Evolutionary conservation across 1,140 invertebrate genomes (phyloP).

Genomic region (Bombus consobrinus): DNA sequence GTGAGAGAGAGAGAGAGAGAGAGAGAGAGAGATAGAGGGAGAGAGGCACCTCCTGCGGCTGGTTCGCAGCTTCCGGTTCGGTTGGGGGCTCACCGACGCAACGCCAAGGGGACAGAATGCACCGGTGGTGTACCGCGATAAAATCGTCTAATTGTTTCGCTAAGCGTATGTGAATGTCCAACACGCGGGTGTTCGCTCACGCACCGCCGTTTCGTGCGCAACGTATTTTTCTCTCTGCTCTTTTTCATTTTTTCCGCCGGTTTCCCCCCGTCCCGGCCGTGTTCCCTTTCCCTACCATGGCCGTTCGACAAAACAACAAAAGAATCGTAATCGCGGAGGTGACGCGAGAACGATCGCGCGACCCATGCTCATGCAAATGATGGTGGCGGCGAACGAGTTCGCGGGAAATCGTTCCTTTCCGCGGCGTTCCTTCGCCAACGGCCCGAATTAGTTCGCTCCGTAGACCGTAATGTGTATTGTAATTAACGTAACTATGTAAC

Average conservation of each 20-base stretch:
- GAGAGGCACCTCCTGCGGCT: conserved; percentile 35
- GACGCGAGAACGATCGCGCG: conserved; percentile 17
- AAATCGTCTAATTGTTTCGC: conserved; percentile 83
- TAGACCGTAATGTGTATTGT: conserved; percentile 62
- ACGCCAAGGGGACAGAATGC: conserved; percentile 75
- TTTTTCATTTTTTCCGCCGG: conserved; percentile 2
- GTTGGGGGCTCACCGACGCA: conserved; percentile 71
- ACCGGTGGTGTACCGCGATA: conserved; percentile 77
- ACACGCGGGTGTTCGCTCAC: conserved; percentile 52
- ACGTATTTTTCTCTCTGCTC: conserved; percentile 13
- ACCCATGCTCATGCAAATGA: background rate
- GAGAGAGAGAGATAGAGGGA: background rate
- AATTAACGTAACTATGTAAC: conserved; percentile 63
- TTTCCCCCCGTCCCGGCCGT: background rate
- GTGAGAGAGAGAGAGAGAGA: background rate
- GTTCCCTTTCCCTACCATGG: no score
- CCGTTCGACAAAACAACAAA: conserved; percentile 28
- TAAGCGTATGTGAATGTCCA: conserved; percentile 82
- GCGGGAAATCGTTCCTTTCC: conserved; percentile 26
- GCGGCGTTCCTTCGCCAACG: conserved; percentile 13
- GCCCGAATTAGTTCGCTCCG: conserved; percentile 55
- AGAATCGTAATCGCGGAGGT: conserved; percentile 10
- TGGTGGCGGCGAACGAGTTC: background rate
- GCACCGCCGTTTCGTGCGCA: conserved; percentile 51
- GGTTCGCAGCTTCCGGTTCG: conserved; percentile 77